Evolutionary conservation across 2,888 invertebrate genomes (phyloP).

Genomic region (Prosopocoilus inquinatus): DNA sequence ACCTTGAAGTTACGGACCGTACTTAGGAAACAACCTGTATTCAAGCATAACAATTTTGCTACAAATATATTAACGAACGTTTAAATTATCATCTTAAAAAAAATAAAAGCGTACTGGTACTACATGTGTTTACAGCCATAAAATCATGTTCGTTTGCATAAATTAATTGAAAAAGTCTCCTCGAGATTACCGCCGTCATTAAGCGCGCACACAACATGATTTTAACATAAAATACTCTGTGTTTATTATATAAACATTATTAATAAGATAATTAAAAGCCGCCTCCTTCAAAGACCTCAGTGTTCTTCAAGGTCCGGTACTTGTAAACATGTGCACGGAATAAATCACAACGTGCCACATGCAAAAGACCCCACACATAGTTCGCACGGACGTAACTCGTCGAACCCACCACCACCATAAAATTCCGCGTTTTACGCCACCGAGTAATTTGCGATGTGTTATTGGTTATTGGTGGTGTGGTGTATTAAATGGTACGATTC

Average conservation of each 20-base stretch:
- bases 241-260: constrained; percentile 17
- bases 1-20: too few relatives aligned
- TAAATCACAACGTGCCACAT: constrained; percentile 12
- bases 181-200: too few relatives aligned
- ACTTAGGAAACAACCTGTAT: too few relatives aligned
- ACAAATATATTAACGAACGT: too few relatives aligned
- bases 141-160: too few relatives aligned
- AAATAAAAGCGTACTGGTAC: too few relatives aligned
- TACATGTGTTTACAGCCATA: too few relatives aligned
- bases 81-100: too few relatives aligned
- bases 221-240: constrained; percentile 1
- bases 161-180: too few relatives aligned
- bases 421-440: constrained; percentile 1
- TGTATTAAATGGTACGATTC: background rate
- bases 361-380: constrained; percentile 17
- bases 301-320: constrained; percentile 13
- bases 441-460: background rate
- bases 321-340: constrained; percentile 8
- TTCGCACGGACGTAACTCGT: background rate
- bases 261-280: constrained; percentile 12
- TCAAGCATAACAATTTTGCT: too few relatives aligned
- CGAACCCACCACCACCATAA: background rate
- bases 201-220: background rate
- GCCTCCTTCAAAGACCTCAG: constrained; percentile 3
- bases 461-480: background rate